Evolutionary conservation across 2,888 invertebrate species (phyloP).

Genomic region (Dendrolimus pini): DNA sequence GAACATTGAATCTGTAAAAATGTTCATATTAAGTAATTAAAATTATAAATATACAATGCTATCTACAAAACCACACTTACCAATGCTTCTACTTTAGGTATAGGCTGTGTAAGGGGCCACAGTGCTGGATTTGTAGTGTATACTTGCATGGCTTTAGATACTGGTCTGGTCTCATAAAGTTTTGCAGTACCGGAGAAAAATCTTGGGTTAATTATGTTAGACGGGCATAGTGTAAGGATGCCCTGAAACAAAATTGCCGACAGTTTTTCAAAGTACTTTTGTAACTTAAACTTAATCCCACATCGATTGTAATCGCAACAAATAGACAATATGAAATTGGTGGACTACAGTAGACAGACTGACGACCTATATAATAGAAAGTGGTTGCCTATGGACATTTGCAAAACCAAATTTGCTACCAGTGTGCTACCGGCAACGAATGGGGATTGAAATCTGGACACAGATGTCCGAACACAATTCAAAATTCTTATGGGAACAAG

Average conservation of each 20-base stretch:
- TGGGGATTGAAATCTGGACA: too few relatives aligned
- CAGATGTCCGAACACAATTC: too few relatives aligned
- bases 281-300: too few relatives aligned
- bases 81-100: conserved; percentile 70
- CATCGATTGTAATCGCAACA: too few relatives aligned
- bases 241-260: conserved; percentile 40
- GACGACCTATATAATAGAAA: too few relatives aligned
- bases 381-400: too few relatives aligned
- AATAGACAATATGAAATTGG: too few relatives aligned
- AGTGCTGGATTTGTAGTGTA: conserved; percentile 75
- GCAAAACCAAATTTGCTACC: too few relatives aligned
- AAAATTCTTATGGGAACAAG: too few relatives aligned
- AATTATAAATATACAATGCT: background rate
- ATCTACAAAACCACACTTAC: conserved; percentile 30
- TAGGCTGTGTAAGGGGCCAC: conserved; percentile 79
- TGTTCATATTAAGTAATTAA: background rate
- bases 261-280: background rate
- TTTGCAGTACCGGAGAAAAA: conserved; percentile 57
- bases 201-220: conserved; percentile 41
- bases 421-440: too few relatives aligned
- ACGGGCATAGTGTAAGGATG: conserved; percentile 64
- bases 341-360: too few relatives aligned
- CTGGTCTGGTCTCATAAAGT: conserved; percentile 55
- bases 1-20: conserved; percentile 68
- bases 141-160: conserved; percentile 77